Base-by-base conservation (phyloP, 2,888 invertebrate species). In the Notodonta dromedarius region DNA sequence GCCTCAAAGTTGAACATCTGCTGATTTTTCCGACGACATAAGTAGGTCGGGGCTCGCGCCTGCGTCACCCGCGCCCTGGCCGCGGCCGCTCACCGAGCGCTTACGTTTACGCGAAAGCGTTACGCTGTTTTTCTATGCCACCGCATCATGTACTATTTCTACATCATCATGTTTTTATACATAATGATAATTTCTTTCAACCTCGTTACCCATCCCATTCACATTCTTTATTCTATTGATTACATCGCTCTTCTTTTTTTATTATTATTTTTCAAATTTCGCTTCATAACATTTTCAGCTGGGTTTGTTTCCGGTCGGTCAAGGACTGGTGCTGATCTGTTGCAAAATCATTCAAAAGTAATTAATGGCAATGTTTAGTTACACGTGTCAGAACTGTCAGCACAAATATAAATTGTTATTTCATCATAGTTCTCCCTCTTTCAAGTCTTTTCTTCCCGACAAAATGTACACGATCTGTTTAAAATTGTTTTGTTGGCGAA, bases 21-120 rank as follows among this genome's bases (percentile, higher is more conserved):
- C 87, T 87, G 88, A 89, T 90, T 92, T 93, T 92, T 92, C 90
- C 89, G 83, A 86, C 90, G 90, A 90, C 91, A 89, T 87, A 93
- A 92, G 86, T 93, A 93, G 93, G 93, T 93, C 93, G 93, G 91
- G 93, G 93, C 89, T 89, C 82, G 86, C 75, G 77, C 80, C 88
- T 92, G 92, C 93, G 93, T 93, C 93, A 93, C 85, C 62, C 79
- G 65, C 77, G 77, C 74, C 79, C 80, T 81, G 81, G 81, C 83
- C 80, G 84, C 82, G 71, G 78, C 82, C 79, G 82, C 74, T 70
- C 76, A 66, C 75, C 77, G 81, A 76, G 76, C 76, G 82, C 78
- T 85, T 89, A 89, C 90, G 90, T 89, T 90, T 90, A 91, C 92
- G 89, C 88, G 82, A 86, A 90, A 83, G 71, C 82, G 83, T 88